Base-by-base conservation (phyloP, 2,888 invertebrate species). In the Neoitamus cyanurus region DNA sequence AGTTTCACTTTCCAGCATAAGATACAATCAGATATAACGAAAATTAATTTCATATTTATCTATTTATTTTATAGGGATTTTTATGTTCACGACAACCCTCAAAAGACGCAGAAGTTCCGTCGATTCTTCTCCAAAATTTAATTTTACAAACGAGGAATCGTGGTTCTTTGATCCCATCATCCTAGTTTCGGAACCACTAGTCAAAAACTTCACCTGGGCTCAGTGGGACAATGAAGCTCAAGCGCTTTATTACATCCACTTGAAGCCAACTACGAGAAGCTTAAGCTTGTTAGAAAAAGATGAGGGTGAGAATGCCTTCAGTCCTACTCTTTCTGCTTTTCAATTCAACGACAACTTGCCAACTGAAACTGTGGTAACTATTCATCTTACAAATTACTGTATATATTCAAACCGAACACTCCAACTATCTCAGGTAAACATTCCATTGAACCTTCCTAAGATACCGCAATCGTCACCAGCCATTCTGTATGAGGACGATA, bases 281-380 rank as follows among this genome's bases (percentile, higher is more conserved):
- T 88, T 90, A 0, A 93, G 95, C 87, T 94, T 94, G 69, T 92
- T 93, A 84, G 93, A 93, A 13, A 94, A 95, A 78, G 94, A 95
- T 88, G 93, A 93, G 58, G 93, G 93, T 86, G 93, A 93, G 42
- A 91, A 92, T n/a, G 93, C 93, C 87, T 91, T 93, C 83, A 94
- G 94, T 73, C 96, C 96, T 5, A 95, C 95, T 0, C 91, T 97
- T 7, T 96, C 97, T 6, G 96, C 96, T 13, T 92, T 97, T 84
- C 97, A 97, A 90, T 97, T 97, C 90, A 96, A 97, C 88, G 96
- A 96, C 69, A 96, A 96, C 89, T 92, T 96, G 88, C 97, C 97
- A 0, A 96, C 96, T 87, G 97, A 97, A 90, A 96, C 97, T 86
- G 97, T 97, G 90, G 96, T 96, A 92, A 90, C 94, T 92, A 85